These are phyloP conservation scores for Eulemur rufifrons DNA, from an alignment of 2,113 vertebrate species.

Conservation along the genomic window DNA sequence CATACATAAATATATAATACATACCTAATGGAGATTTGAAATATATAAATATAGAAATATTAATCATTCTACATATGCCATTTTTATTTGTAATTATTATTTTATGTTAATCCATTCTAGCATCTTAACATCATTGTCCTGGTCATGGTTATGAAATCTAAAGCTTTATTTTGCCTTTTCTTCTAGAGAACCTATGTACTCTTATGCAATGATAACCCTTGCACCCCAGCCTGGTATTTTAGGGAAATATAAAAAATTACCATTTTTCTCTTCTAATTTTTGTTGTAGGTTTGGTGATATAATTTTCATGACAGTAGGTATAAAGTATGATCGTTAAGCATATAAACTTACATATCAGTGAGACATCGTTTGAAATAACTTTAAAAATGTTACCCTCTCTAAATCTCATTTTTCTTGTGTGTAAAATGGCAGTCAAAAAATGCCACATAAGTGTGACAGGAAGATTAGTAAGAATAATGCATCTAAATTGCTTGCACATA, in stretches of 20 bases:
- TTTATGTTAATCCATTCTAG: not conserved
- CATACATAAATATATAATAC: not conserved
- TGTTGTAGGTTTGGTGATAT: not conserved
- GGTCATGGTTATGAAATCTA: not conserved
- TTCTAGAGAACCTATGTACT: not conserved
- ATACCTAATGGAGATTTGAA: not conserved
- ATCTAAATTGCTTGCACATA: not conserved
- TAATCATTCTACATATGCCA: not conserved
- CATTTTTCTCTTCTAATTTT: not conserved
- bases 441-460: not conserved
- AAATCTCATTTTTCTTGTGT: not conserved
- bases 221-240: not conserved
- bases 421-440: not conserved
- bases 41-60: not conserved
- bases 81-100: not conserved
- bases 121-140: not conserved
- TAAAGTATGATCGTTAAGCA: not conserved
- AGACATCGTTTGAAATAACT: not conserved
- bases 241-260: not conserved
- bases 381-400: not conserved
- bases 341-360: not conserved
- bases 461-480: not conserved
- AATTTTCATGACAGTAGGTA: not conserved
- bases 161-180: not conserved
- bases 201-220: not conserved